phyloP scores from a whole-genome alignment of 2,113 vertebrate genomes.

The Campylomormyrus numenius region DNA sequence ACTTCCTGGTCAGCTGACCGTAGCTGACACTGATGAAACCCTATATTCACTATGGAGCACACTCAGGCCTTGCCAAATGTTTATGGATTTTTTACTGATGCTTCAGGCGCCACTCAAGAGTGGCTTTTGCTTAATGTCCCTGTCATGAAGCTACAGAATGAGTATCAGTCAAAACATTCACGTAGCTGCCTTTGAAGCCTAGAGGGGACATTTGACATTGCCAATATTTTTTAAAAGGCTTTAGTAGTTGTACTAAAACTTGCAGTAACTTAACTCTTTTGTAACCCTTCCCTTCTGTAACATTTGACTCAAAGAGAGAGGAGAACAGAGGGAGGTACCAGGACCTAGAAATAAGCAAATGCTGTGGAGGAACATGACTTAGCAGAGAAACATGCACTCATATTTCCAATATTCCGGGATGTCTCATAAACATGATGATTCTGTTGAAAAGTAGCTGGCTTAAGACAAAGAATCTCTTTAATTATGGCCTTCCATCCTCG shows the following conservation, averaged over 20 bases:
- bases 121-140: not conserved
- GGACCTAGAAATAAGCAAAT: not conserved
- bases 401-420: not conserved
- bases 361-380: not conserved
- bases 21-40: not conserved
- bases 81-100: not conserved
- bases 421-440: not conserved
- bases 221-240: not conserved
- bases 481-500: not conserved
- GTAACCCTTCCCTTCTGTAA: not conserved
- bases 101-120: not conserved
- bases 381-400: not conserved
- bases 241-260: not conserved
- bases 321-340: not conserved
- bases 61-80: not conserved
- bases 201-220: not conserved
- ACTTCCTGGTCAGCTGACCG: constrained; percentile 9
- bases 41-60: not conserved
- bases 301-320: not conserved
- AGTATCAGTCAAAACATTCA: not conserved
- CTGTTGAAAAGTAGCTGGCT: not conserved
- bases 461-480: not conserved
- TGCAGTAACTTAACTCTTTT: not conserved
- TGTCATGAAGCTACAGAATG: not conserved
- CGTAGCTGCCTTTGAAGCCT: not conserved